Base-by-base conservation (phyloP, 2,797 vertebrate species). In the Leucoraja ocellata region DNA sequence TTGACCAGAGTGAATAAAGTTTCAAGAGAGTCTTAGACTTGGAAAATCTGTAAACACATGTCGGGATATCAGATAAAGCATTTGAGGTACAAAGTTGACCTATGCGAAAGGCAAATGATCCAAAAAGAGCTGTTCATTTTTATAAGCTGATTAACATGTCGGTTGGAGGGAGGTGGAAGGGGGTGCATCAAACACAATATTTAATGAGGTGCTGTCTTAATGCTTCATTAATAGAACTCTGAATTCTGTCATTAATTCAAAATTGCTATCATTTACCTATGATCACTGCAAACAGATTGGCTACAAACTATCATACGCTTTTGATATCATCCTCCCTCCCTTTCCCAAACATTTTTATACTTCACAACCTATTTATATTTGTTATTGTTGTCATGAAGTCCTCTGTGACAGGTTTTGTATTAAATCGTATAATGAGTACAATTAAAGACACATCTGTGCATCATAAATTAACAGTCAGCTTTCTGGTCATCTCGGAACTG, bases 231-330 rank as follows among this genome's bases (percentile, higher is more conserved):
- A 25, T 14, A 86, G 58, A 28, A 58, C 11, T 86, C 25, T 86
- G 83, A 86, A 86, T 86, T 86, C 83, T 86, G 58, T 28, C 61
- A n/a, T 63, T 54, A 63, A 86, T 25, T 63, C 83, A 86, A 58
- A 63, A 81, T 54, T 46, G 8, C 13, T n/a, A 28, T 25, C 18
- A 77, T 77, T 78, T 36, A 11, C 76, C 16, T 0, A 0, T 61
- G 1, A 10, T n/a, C 28, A 58, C 58, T 86, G 28, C 28, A 32
- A 86, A 63, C 58, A 46, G 39, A 81, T 39, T 61, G 58, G 58
- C 28, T 63, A 5, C 58, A 86, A 58, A 5, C 4, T n/a, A 86
- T 61, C 28, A 14, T 28, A 86, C 58, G 63, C 25, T 84, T 61
- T 84, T 4, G 54, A 13, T 11, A 18, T 68, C 65, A 46, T 68